Evolutionary conservation across 2,113 vertebrate genomes (phyloP).

Genomic region (Pardalotus punctatus): DNA sequence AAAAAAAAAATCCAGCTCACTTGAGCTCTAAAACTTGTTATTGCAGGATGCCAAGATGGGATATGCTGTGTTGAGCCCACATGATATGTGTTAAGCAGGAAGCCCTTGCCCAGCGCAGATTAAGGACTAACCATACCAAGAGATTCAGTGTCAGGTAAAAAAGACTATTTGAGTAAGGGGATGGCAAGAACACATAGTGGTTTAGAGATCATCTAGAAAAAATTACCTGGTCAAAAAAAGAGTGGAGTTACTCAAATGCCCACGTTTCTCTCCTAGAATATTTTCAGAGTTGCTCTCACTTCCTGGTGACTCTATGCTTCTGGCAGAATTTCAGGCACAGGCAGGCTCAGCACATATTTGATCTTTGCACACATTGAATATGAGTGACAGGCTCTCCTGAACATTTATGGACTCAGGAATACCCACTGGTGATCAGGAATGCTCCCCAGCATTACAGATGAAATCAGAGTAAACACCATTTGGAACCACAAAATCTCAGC

Average conservation of each 20-base stretch:
- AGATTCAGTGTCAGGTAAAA: neutral
- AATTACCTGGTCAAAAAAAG: neutral
- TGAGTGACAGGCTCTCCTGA: neutral
- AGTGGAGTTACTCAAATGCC: neutral
- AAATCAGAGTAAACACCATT: neutral
- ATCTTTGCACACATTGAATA: neutral
- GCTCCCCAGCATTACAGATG: neutral
- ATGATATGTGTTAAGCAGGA: neutral
- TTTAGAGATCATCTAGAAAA: neutral
- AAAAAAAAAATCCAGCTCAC: neutral
- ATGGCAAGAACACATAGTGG: accelerated
- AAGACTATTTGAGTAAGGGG: neutral
- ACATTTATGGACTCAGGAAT: neutral
- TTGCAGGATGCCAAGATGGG: neutral
- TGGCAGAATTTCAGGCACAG: neutral
- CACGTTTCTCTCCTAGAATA: neutral
- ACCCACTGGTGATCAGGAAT: accelerated
- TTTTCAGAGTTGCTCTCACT: neutral
- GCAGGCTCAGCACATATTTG: neutral
- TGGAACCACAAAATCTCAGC: neutral
- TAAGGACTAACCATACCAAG: neutral
- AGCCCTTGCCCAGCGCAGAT: neutral
- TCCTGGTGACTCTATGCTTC: neutral
- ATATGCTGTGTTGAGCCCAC: neutral
- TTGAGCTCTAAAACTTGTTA: neutral